Percentiles rank a stretch among this genome's conserved stretches.
Evolutionary conservation across 2,797 vertebrate genomes (phyloP).

Genomic region (Percopsis omiscomaycus): DNA sequence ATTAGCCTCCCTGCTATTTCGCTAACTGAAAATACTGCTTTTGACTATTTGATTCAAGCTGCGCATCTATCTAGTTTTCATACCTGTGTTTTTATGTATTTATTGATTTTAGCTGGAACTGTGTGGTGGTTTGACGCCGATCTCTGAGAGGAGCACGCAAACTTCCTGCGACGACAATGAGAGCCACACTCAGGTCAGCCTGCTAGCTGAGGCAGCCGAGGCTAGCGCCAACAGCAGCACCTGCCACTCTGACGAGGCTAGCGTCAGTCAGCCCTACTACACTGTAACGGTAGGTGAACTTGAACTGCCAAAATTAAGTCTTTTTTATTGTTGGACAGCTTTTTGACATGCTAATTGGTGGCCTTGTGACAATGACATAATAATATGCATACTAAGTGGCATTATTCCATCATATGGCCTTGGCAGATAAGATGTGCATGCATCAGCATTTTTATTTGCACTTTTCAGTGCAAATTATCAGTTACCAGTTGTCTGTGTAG

Average conservation of each 20-base stretch:
- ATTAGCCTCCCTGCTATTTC: constrained; percentile 38
- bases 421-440: neutral
- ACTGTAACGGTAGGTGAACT: constrained; percentile 55
- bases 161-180: constrained; percentile 69
- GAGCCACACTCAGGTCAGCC: constrained; percentile 59
- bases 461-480: neutral
- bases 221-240: constrained; percentile 38
- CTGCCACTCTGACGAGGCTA: constrained; percentile 55
- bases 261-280: constrained; percentile 40
- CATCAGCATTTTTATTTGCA: neutral
- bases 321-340: neutral
- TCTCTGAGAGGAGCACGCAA: constrained; percentile 64
- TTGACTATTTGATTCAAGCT: neutral
- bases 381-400: no score
- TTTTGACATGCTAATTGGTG: neutral
- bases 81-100: neutral
- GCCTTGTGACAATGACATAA: neutral
- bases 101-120: constrained; percentile 62
- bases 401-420: neutral
- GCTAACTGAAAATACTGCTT: neutral
- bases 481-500: neutral
- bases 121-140: constrained; percentile 66
- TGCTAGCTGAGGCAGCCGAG: constrained; percentile 62
- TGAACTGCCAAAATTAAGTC: neutral
- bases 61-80: neutral